These are phyloP conservation scores for Pangasius mekongensis DNA, from an alignment of 2,797 vertebrate genomes.

Conservation along the genomic window DNA sequence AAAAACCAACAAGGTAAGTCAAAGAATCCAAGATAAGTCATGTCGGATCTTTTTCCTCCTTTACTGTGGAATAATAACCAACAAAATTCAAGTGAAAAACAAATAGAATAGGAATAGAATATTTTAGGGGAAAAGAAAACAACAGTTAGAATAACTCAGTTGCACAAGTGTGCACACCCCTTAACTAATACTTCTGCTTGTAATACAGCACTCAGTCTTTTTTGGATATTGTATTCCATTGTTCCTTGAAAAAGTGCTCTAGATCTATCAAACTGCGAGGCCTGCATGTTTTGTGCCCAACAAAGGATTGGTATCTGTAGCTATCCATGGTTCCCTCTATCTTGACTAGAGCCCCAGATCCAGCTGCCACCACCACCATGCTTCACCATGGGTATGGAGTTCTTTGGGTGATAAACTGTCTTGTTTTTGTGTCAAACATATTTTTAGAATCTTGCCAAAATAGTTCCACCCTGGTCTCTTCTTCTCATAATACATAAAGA, in stretches of 20 bases:
- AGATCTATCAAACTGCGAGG: no score
- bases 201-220: background rate
- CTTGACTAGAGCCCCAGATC: background rate
- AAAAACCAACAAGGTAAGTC: no score
- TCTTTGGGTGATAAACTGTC: background rate
- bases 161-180: no score
- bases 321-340: background rate
- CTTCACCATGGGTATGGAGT: background rate
- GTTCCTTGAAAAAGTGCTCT: no score
- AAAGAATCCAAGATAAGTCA: background rate
- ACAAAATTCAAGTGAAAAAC: background rate
- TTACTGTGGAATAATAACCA: background rate
- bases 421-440: no score
- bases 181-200: background rate
- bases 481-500: background rate
- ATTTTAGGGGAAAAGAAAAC: no score
- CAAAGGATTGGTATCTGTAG: background rate
- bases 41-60: background rate
- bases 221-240: background rate
- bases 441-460: background rate
- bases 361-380: background rate
- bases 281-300: no score
- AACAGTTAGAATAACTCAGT: background rate
- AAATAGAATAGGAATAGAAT: background rate
- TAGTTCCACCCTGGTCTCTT: background rate